A percentile compares a stretch with the other conserved stretches of the same genome.
These are phyloP conservation scores for Cyclopterus lumpus DNA, from an alignment of 2,797 vertebrate genomes.

Conservation along the genomic window DNA sequence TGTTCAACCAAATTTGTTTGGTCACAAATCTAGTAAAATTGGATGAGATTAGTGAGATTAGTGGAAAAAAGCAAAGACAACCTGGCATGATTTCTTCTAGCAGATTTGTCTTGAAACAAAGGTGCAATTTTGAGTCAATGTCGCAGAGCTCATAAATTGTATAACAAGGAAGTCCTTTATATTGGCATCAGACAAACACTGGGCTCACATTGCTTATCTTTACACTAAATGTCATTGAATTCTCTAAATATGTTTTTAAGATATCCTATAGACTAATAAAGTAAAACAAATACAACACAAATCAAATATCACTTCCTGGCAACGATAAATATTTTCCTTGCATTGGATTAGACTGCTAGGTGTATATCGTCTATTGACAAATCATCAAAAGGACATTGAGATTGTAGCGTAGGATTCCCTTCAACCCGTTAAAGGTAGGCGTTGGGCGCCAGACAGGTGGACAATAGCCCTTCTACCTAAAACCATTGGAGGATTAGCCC, in stretches of 20 bases:
- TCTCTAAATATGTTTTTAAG: not conserved
- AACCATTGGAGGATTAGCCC: too few species aligned
- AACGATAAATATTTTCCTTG: conserved; percentile 5
- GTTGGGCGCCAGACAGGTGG: too few species aligned
- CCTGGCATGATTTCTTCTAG: not conserved
- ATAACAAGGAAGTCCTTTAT: not conserved
- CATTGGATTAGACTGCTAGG: not conserved
- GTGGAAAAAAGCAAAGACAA: not conserved
- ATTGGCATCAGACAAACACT: conserved; percentile 1
- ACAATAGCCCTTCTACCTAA: too few species aligned
- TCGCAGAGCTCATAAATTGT: not conserved
- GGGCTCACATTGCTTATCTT: not conserved
- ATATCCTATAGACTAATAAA: not conserved
- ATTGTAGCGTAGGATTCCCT: too few species aligned
- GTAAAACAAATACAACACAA: not conserved
- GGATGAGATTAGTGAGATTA: not conserved
- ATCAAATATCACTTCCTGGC: not conserved
- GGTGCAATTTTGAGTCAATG: not conserved
- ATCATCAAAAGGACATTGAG: conserved; percentile 13
- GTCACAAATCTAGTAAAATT: not conserved
- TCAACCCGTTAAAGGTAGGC: too few species aligned
- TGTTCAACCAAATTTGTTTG: not conserved
- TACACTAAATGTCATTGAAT: not conserved
- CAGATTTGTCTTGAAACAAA: not conserved
- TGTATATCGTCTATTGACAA: conserved; percentile 5